A percentile compares a stretch with the other conserved stretches of the same genome.
These are phyloP conservation scores for Pseudococcus longispinus DNA, from an alignment of 2,888 invertebrate genomes.

Conservation along the genomic window DNA sequence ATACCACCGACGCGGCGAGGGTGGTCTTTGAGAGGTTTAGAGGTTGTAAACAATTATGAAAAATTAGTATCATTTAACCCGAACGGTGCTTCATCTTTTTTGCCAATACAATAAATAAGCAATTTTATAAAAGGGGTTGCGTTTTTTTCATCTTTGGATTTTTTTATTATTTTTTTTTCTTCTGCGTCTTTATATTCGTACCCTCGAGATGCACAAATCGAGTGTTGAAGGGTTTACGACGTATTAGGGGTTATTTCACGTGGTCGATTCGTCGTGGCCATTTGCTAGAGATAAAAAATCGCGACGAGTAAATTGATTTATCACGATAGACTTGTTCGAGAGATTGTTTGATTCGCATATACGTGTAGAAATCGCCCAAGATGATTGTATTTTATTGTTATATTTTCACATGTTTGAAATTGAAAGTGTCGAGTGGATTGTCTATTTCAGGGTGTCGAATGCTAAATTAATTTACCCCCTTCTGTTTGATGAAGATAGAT, in stretches of 20 bases:
- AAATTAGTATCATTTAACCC: slow-evolving; percentile 53
- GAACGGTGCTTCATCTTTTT: not conserved
- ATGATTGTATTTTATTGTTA: not conserved
- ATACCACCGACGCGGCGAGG: slow-evolving; percentile 17
- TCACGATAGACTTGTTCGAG: not conserved
- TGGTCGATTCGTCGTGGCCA: not conserved
- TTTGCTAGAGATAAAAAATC: not conserved
- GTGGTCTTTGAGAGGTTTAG: slow-evolving; percentile 26
- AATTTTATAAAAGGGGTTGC: slow-evolving; percentile 19
- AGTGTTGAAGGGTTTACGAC: not conserved
- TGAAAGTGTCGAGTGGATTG: not conserved
- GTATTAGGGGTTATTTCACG: not conserved
- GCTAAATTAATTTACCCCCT: not conserved
- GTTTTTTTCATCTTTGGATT: not conserved
- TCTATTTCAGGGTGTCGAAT: not conserved
- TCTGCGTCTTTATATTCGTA: not conserved
- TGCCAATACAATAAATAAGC: slow-evolving; percentile 41
- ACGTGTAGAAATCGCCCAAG: too few relatives aligned
- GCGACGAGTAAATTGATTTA: not conserved
- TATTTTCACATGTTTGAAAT: not conserved
- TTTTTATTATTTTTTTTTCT: not conserved
- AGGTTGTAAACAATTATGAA: slow-evolving; percentile 53
- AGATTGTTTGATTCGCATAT: not conserved
- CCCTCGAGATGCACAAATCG: not conserved
- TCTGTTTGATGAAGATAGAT: not conserved